Conservation (phyloP, 2,113 vertebrate genomes). For the Solenodon paradoxus region DNA sequence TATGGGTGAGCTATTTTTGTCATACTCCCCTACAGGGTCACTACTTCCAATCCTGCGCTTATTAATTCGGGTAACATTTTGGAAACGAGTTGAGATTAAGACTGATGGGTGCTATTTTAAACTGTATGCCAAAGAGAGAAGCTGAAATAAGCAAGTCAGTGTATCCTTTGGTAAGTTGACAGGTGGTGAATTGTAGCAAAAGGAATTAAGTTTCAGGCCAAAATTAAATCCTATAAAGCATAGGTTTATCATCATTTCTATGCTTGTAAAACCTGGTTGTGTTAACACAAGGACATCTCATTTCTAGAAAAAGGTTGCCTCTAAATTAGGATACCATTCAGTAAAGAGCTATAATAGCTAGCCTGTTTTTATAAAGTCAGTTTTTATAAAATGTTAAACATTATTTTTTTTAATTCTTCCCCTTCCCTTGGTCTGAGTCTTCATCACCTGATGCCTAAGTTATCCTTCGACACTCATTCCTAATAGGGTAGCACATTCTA, state of each 20-base stretch:
- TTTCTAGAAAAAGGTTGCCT: constrained; percentile 50
- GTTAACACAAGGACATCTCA: not conserved
- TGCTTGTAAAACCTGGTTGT: constrained; percentile 37
- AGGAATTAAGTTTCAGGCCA: constrained; percentile 58
- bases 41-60: constrained; percentile 53
- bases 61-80: constrained; percentile 75
- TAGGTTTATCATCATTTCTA: constrained; percentile 37
- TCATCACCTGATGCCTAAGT: not conserved
- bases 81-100: constrained; percentile 69
- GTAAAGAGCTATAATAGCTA: not conserved
- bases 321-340: constrained; percentile 5
- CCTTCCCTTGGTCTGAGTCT: not conserved
- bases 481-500: not conserved
- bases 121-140: constrained; percentile 53
- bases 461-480: not conserved
- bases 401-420: no score
- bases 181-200: constrained; percentile 60
- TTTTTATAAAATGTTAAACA: no score
- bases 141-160: constrained; percentile 55
- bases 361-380: not conserved
- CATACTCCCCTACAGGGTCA: constrained; percentile 53
- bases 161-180: constrained; percentile 61
- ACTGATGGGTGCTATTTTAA: constrained; percentile 74
- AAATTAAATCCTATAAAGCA: constrained; percentile 61
- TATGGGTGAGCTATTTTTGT: constrained; percentile 68